Base-by-base conservation (phyloP, 2,888 invertebrate genomes). In the Loripinus fragilis region DNA sequence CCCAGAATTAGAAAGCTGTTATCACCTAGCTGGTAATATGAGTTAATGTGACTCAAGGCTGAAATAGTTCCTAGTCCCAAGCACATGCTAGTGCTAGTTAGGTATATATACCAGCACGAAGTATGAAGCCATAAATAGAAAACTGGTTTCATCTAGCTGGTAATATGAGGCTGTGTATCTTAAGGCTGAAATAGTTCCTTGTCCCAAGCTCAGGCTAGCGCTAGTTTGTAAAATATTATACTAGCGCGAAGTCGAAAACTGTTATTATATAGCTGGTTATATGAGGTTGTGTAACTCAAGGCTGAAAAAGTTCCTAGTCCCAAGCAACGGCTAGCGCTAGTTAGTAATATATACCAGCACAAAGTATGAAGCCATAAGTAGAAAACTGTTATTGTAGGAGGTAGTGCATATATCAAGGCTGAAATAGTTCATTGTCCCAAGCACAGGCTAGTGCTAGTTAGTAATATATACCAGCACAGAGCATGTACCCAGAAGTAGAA, bases 371-470 rank as follows among this genome's bases (percentile, higher is more conserved):
- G 12, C 48, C 7, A 48, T 5, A 48, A n/a, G 20, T 48, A 17
- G 48, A 48, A 38, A 48, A 48, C n/a, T 48, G 17, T 48, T 17
- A 48, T 48, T 20, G 20, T 20, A 15, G 38, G 38, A 38, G 38
- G 7, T 38, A 38, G 38, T 38, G 38, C 38, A 38, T 38, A 38
- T 8, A 38, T 12, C 38, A 38, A 8, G 12, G 38, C 38, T 38
- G 7, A 38, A 38, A 8, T 8, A 12, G 38, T 48, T 3, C 48
- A 5, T 48, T 48, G 17, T 48, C 48, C 48, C 17, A 48, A 48
- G 55, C 55, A 55, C 55, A 55, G 25, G 55, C 55, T 55, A 55
- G 55, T 55, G 55, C 55, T 55, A 55, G 7, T 7, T 23, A 5
- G 2, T 25, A 55, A 28, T 28, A 25, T 23, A 55, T 8, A 55